Evolutionary conservation across 2,888 invertebrate species (phyloP), one percentile per base, ranked within the genome.

Genomic region (Coleophora flavipennella): DNA sequence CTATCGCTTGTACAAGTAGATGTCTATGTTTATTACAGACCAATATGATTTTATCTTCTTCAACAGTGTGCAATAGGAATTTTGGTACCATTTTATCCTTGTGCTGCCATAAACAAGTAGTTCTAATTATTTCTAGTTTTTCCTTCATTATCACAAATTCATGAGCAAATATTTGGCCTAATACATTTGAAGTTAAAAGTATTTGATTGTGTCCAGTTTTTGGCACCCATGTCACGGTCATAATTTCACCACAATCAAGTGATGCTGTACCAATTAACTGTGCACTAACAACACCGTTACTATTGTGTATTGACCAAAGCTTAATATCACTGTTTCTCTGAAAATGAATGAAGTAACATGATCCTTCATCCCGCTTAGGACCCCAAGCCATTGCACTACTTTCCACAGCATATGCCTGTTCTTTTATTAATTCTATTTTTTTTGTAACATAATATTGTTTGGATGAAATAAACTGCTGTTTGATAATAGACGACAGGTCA

Each of bases 1-100:
- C 64, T 20, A 78, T 45, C 40, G 70, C 39, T 45, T 68, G 59
- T 7, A 62, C 45, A 1, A 80, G 28, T 37, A 84, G 49, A 62
- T 81, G 73, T 54, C 81, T 69, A 39, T 79, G 60, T 62, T 84
- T 84, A 40, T 57, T 65, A 42, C 50, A 80, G 1, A 75, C 12
- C 20, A 79, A 39, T 36, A 76, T 38, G 6, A 69, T 46, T 28
- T 67, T 59, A n/a, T 63, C 52, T 28, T 61, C 48, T 4, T 55
- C 42, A 7, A 48, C 37, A 2, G 41, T 46, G 38, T 63, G 62
- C 29, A 66, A 48, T 10, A 77, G 40, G 40, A 54, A 43, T 34
- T 55, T 60, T 0, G 61, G 46, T 3, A 65, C 33, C 77, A 80
- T 81, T 51, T 56, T 68, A 39, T 84, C 84, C 49, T 67, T 66